phyloP scores from a whole-genome alignment of 2,888 invertebrate species.

The Agrochola circellaris region DNA sequence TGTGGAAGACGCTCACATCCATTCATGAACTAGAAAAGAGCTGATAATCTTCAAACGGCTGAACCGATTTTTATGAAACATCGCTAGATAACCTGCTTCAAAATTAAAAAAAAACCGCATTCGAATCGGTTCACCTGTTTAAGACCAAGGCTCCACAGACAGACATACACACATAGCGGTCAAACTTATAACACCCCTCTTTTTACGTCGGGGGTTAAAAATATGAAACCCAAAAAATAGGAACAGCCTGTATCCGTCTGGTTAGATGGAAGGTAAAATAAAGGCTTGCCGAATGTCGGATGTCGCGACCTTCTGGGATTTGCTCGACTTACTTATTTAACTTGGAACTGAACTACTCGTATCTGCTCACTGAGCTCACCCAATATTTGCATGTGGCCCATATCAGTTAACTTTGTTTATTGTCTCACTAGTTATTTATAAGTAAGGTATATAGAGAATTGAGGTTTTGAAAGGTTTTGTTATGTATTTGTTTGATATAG shows the following conservation, averaged over 20 bases:
- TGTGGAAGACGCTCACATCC: too few species aligned
- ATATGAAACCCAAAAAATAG: neutral
- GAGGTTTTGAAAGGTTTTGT: neutral
- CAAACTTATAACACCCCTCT: too few species aligned
- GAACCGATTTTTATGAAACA: too few species aligned
- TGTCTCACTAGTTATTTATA: constrained; percentile 53
- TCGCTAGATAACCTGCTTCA: too few species aligned
- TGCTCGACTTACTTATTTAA: constrained; percentile 85
- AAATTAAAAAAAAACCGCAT: too few species aligned
- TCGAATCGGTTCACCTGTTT: too few species aligned
- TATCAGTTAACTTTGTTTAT: constrained; percentile 58
- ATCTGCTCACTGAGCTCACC: constrained; percentile 74
- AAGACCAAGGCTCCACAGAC: too few species aligned
- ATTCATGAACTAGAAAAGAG: too few species aligned
- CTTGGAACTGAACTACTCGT: constrained; percentile 84
- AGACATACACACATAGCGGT: too few species aligned
- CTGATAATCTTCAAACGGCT: too few species aligned
- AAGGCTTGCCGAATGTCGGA: constrained; percentile 87
- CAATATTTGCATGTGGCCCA: constrained; percentile 84
- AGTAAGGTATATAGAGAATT: neutral
- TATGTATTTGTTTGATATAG: too few species aligned
- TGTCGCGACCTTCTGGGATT: constrained; percentile 87
- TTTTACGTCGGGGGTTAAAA: neutral
- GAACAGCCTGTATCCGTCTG: constrained; percentile 77
- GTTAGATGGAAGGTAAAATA: constrained; percentile 84